Conservation (phyloP, 2,888 invertebrate genomes). For the Syrphus vitripennis region DNA sequence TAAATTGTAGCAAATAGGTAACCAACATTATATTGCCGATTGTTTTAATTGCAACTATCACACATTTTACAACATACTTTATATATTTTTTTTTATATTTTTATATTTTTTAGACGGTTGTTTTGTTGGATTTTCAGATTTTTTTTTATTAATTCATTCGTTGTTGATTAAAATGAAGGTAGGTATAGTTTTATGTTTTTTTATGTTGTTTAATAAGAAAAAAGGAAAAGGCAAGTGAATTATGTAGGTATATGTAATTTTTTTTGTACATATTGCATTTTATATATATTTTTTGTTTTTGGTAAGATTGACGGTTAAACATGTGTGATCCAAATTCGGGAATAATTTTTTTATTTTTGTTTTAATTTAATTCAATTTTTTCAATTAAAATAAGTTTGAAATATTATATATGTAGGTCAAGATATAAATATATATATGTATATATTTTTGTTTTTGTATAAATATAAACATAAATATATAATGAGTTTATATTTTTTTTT, state of each 20-base stretch:
- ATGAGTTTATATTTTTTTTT: slow-evolving; percentile 35
- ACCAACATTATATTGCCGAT: slow-evolving; percentile 99
- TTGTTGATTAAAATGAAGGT: slow-evolving; percentile 5
- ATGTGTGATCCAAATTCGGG: slow-evolving; percentile 46
- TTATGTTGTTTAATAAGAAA: background rate
- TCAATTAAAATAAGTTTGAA: slow-evolving; percentile 11
- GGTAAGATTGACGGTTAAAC: slow-evolving; percentile 3
- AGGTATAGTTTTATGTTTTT: background rate
- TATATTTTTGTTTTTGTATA: slow-evolving; percentile 1
- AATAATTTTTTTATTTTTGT: background rate
- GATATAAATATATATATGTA: background rate
- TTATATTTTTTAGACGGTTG: slow-evolving; percentile 10
- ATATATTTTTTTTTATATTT: background rate
- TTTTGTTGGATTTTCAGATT: slow-evolving; percentile 38
- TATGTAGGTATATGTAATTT: background rate
- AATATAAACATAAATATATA: slow-evolving; percentile 41
- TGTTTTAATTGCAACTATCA: slow-evolving; percentile 99
- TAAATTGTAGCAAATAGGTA: slow-evolving; percentile 99
- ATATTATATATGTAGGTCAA: slow-evolving; percentile 53
- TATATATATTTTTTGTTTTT: slow-evolving; percentile 14
- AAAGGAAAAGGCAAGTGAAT: background rate
- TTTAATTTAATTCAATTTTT: too few species aligned
- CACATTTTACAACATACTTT: slow-evolving; percentile 99
- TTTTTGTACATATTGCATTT: slow-evolving; percentile 1
- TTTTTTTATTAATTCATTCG: slow-evolving; percentile 7